Conservation (phyloP, 2,888 invertebrate genomes). For the Argyresthia goedartella region DNA sequence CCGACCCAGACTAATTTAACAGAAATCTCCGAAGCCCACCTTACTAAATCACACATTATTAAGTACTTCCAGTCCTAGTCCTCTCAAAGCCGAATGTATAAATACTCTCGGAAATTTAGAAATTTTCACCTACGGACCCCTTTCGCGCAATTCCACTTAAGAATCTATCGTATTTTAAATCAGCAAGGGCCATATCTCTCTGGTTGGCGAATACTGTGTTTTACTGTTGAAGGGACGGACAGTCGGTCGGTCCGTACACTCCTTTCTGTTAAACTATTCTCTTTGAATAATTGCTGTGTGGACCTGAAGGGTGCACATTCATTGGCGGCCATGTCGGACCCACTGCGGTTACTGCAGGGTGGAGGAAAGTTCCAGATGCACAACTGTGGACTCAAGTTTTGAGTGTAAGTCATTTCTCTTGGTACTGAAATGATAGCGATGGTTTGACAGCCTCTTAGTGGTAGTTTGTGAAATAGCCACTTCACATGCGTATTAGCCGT, state of each 20-base stretch:
- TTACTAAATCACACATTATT: constrained; percentile 63
- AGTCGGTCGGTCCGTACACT: constrained; percentile 56
- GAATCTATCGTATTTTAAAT: not conserved
- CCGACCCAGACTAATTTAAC: constrained; percentile 52
- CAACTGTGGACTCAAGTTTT: not conserved
- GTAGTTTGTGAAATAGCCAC: too few species aligned
- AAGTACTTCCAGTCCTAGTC: constrained; percentile 47
- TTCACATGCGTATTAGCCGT: too few species aligned
- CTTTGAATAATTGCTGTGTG: constrained; percentile 72
- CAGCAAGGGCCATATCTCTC: not conserved
- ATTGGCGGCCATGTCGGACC: not conserved
- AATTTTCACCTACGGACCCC: not conserved
- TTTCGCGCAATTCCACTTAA: constrained; percentile 3
- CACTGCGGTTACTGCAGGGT: not conserved
- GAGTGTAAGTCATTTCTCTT: too few species aligned
- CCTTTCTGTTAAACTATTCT: constrained; percentile 72
- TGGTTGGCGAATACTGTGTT: not conserved
- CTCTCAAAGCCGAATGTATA: constrained; percentile 52
- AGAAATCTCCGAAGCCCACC: constrained; percentile 48
- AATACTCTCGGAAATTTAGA: constrained; percentile 49
- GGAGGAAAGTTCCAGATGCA: not conserved
- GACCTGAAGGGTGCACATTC: constrained; percentile 55
- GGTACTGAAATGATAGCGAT: too few species aligned
- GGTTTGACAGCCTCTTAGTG: too few species aligned
- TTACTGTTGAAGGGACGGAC: not conserved